These are phyloP conservation scores for Catostomus latipinnis DNA, from an alignment of 2,797 vertebrate species.

Conservation along the genomic window DNA sequence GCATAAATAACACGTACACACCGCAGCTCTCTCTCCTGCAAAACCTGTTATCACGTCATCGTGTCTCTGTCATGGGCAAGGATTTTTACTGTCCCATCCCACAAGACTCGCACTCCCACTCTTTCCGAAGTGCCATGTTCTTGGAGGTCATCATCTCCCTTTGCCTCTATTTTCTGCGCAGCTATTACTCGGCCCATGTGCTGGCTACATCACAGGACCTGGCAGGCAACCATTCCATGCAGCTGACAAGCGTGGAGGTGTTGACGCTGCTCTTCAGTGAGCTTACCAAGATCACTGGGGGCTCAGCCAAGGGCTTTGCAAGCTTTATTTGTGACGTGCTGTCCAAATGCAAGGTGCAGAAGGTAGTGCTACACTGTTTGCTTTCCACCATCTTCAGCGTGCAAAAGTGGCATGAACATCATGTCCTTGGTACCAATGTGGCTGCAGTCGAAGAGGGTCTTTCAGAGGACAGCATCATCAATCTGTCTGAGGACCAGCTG, in stretches of 20 bases:
- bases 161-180: conserved; percentile 94
- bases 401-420: conserved; percentile 96
- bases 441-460: conserved; percentile 91
- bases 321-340: conserved; percentile 97
- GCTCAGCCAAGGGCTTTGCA: conserved; percentile 95
- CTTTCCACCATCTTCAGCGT: conserved; percentile 96
- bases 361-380: conserved; percentile 94
- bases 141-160: conserved; percentile 97
- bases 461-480: conserved; percentile 95
- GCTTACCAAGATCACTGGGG: conserved; percentile 90
- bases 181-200: conserved; percentile 94
- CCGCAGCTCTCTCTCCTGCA: conserved; percentile 96
- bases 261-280: conserved; percentile 93
- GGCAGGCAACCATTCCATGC: conserved; percentile 96
- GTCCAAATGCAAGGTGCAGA: conserved; percentile 98
- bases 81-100: conserved; percentile 98
- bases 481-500: conserved; percentile 95
- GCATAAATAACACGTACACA: conserved; percentile 96
- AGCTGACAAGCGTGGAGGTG: conserved; percentile 96
- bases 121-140: conserved; percentile 97
- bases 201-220: conserved; percentile 88
- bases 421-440: conserved; percentile 82
- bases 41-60: conserved; percentile 93
- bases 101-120: conserved; percentile 92
- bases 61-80: conserved; percentile 96